Base-by-base conservation (phyloP, 2,113 vertebrate species). In the Mesoclemmys tuberculata region DNA sequence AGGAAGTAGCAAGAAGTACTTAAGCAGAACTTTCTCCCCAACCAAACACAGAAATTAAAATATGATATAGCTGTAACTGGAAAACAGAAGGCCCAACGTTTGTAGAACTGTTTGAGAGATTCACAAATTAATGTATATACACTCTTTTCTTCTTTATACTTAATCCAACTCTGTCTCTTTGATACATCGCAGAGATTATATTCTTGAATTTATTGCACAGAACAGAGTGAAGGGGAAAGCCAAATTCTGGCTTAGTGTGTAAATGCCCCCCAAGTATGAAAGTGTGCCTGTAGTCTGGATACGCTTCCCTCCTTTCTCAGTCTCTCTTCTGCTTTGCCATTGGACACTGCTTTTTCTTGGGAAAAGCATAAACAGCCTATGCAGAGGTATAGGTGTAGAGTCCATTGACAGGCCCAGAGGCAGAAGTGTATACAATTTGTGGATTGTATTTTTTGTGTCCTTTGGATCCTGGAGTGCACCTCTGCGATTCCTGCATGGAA, bases 1-100 rank as follows among this genome's bases (percentile, higher is more conserved):
- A 89, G 61, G 55, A 89, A 95, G 7, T 21, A 87, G 58, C 78
- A 95, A 90, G n/a, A 90, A 85, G 26, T 54, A 80, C 64, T 89
- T 89, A 51, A 55, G n/a, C 61, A 92, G 48, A 78, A 82, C 71
- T 52, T 18, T 92, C 12, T 90, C 89, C 29, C 6, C 8, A 3
- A 46, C 14, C 52, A 92, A 68, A 41, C 19, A 90, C 13, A 61
- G 84, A 75, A 27, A 89, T 61, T 80, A 77, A 91, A 90, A 82
- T 51, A 89, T 29, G 29, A 86, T 82, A 80, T 77, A 56, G 84
- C 61, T 35, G 8, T 80, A 80, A 16, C 52, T 90, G 52, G 19
- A 82, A 46, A 86, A 84, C 8, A 52, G 68, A 16, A 24, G 6
- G 6, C 41, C 52, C 79, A 27, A 77, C 85, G 22, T 87, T 92